Percentiles rank a stretch among this genome's conserved stretches.
phyloP scores from a whole-genome alignment of 2,888 invertebrate species.

The Eugnorisma glareosa region DNA sequence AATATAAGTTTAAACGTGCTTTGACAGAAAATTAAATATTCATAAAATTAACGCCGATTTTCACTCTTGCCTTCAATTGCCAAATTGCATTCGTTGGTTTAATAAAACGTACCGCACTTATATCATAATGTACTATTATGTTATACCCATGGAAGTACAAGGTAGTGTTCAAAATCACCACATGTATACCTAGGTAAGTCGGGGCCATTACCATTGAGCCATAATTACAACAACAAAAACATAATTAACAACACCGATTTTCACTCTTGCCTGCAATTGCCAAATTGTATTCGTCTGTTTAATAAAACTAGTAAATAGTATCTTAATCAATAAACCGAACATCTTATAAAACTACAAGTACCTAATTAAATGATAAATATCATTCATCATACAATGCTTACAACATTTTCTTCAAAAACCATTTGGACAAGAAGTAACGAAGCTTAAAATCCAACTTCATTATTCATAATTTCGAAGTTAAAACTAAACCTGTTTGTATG shows the following conservation, averaged over 20 bases:
- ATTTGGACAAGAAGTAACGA: constrained; percentile 82
- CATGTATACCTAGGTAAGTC: neutral
- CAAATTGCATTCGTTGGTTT: too few relatives aligned
- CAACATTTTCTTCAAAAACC: constrained; percentile 64
- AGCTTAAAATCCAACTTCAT: constrained; percentile 86
- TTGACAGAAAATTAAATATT: too few relatives aligned
- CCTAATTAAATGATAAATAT: constrained; percentile 23
- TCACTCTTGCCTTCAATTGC: too few relatives aligned
- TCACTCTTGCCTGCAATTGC: neutral
- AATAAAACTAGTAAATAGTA: neutral
- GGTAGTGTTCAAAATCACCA: neutral
- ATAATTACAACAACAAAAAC: too few relatives aligned
- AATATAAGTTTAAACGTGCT: too few relatives aligned
- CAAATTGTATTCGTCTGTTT: neutral
- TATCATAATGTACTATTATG: too few relatives aligned
- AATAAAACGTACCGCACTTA: too few relatives aligned
- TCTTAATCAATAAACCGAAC: neutral
- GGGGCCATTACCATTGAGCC: neutral
- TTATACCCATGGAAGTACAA: neutral
- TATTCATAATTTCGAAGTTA: constrained; percentile 85
- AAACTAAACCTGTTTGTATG: constrained; percentile 83
- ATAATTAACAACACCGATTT: too few relatives aligned
- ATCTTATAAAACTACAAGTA: neutral
- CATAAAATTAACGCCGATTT: too few relatives aligned
- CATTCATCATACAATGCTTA: constrained; percentile 21